Percentiles rank a stretch among this genome's conserved stretches.
phyloP scores from a whole-genome alignment of 2,888 invertebrate species.

The Patella depressa region DNA sequence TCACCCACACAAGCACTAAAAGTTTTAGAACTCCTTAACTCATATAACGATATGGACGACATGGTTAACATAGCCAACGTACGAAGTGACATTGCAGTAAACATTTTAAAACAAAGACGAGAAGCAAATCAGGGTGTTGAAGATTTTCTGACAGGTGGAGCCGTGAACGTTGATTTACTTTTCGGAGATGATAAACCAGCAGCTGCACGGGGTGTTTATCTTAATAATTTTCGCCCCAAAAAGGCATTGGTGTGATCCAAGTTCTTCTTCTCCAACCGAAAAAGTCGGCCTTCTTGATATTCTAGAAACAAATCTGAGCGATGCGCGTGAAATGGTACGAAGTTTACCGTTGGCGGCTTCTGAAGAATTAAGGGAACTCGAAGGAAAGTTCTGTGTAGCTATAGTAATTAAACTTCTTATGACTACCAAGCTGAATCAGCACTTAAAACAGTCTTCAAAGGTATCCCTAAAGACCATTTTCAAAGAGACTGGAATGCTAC shows the following conservation, averaged over 20 bases:
- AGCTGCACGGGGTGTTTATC: not conserved
- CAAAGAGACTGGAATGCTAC: conserved; percentile 4
- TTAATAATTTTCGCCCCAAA: not conserved
- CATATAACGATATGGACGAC: not conserved
- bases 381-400: not conserved
- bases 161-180: not conserved
- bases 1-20: not conserved
- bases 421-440: not conserved
- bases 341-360: not conserved
- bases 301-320: not conserved
- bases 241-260: conserved; percentile 2
- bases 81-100: not conserved
- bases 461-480: not conserved
- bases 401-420: not conserved
- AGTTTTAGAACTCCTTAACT: not conserved
- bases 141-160: not conserved
- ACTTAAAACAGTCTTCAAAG: not conserved
- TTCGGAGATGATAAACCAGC: not conserved
- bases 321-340: not conserved
- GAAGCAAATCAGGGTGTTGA: not conserved
- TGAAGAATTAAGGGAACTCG: not conserved
- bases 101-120: not conserved
- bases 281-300: not conserved
- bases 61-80: not conserved
- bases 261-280: not conserved